Evolutionary conservation across 2,797 vertebrate genomes (phyloP).

Genomic region (Hemitrygon akajei): DNA sequence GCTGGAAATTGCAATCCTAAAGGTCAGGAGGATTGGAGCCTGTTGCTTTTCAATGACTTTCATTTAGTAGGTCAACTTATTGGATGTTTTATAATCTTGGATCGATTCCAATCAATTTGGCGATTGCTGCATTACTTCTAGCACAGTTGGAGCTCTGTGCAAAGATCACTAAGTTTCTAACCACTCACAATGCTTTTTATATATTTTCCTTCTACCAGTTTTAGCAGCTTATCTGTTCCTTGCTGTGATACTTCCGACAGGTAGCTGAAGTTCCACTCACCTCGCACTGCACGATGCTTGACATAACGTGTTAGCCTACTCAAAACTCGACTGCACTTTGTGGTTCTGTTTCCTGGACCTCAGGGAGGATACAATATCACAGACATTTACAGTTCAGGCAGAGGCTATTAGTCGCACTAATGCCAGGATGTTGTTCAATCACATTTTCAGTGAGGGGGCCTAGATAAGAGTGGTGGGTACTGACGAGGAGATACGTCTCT

Average conservation of each 20-base stretch:
- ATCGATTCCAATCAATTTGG: background rate
- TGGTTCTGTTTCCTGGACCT: too few species aligned
- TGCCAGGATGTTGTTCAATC: too few species aligned
- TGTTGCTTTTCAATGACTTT: background rate
- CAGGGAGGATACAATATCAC: too few species aligned
- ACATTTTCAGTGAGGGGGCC: too few species aligned
- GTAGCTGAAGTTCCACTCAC: background rate
- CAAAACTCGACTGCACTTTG: too few species aligned
- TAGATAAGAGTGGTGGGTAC: too few species aligned
- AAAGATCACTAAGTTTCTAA: background rate
- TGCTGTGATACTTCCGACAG: background rate
- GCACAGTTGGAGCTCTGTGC: background rate
- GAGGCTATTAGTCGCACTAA: too few species aligned
- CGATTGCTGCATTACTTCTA: too few species aligned
- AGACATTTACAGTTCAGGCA: too few species aligned
- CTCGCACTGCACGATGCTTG: background rate
- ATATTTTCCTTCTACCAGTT: background rate
- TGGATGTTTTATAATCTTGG: conserved; percentile 17
- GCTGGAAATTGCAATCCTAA: background rate
- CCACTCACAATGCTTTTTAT: background rate
- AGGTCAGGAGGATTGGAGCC: background rate
- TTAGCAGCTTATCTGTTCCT: background rate
- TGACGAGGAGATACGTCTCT: too few species aligned
- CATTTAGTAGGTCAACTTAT: background rate
- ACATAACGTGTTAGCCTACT: background rate